Percentiles rank a stretch among this genome's conserved stretches.
phyloP scores from a whole-genome alignment of 2,113 vertebrate genomes.

The Gambusia affinis region DNA sequence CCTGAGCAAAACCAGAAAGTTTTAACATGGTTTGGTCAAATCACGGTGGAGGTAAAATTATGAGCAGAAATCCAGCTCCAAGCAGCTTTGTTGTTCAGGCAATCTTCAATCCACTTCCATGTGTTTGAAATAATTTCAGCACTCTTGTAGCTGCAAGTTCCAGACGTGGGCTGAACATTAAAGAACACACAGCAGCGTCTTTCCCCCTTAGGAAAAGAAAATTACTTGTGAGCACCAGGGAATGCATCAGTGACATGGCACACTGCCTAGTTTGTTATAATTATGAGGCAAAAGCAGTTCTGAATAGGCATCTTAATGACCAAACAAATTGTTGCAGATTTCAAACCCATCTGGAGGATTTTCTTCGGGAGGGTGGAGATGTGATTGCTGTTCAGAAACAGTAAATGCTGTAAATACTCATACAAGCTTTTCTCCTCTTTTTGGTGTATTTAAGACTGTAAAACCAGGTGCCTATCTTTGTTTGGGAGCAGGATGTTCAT shows the following conservation, averaged over 20 bases:
- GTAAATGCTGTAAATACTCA: slow-evolving; percentile 5
- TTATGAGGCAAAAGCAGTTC: slow-evolving; percentile 66
- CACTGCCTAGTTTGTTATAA: slow-evolving; percentile 67
- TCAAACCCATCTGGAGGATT: slow-evolving; percentile 75
- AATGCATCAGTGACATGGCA: slow-evolving; percentile 61
- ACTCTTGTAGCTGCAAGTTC: slow-evolving; percentile 37
- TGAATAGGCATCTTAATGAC: slow-evolving; percentile 73
- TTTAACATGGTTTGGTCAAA: background rate
- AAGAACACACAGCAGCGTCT: slow-evolving; percentile 44
- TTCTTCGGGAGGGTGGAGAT: slow-evolving; percentile 58
- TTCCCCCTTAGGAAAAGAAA: slow-evolving; percentile 53
- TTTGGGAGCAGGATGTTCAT: background rate
- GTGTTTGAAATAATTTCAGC: slow-evolving; percentile 37
- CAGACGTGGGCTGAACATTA: slow-evolving; percentile 55
- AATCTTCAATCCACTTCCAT: slow-evolving; percentile 36
- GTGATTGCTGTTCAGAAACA: slow-evolving; percentile 71
- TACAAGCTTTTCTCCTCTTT: background rate
- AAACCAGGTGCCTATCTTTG: background rate
- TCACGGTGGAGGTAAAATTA: background rate
- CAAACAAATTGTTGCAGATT: slow-evolving; percentile 77
- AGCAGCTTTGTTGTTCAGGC: background rate
- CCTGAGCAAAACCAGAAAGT: background rate
- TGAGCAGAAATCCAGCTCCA: background rate
- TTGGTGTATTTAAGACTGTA: background rate
- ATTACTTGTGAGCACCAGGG: slow-evolving; percentile 68